Evolutionary conservation across 30 jellyfish, hydroid and myxozoan genomes (phyloP).

Genomic region (Catostylus mosaicus): DNA sequence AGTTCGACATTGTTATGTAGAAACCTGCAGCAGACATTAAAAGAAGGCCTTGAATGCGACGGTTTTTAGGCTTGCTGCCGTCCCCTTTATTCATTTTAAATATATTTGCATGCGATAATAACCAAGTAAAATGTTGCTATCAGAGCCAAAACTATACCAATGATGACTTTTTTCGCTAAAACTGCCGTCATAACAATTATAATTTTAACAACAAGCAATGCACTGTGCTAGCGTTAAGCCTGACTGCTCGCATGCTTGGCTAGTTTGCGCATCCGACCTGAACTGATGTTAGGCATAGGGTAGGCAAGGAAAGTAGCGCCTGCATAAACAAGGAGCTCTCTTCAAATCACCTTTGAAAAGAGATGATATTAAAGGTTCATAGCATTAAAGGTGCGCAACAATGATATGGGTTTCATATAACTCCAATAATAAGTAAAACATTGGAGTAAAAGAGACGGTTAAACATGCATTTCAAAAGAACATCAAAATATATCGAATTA

Average conservation of each 20-base stretch:
- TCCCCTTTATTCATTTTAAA: not conserved
- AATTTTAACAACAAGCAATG: slow-evolving; percentile 1
- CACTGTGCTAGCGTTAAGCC: not conserved
- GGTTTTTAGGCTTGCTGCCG: not conserved
- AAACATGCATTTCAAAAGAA: too few relatives aligned
- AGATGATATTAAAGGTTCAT: too few relatives aligned
- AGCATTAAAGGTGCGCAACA: too few relatives aligned
- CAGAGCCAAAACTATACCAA: not conserved
- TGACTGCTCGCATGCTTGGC: slow-evolving; percentile 44
- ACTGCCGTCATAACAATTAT: not conserved
- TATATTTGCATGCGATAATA: not conserved
- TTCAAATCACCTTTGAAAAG: not conserved
- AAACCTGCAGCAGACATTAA: slow-evolving; percentile 89
- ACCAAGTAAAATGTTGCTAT: not conserved
- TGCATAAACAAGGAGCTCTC: not conserved
- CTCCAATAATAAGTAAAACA: too few relatives aligned
- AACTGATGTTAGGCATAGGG: not conserved
- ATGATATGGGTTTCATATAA: too few relatives aligned
- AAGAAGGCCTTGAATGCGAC: slow-evolving; percentile 71
- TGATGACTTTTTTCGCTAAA: not conserved
- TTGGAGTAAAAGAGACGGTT: too few relatives aligned
- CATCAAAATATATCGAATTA: too few relatives aligned
- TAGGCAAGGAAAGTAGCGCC: not conserved
- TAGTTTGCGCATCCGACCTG: slow-evolving; percentile 18
- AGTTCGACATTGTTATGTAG: slow-evolving; percentile 73